Evolutionary conservation across 1,140 invertebrate species (phyloP).

Genomic region (Trichomalopsis sarcophagae): DNA sequence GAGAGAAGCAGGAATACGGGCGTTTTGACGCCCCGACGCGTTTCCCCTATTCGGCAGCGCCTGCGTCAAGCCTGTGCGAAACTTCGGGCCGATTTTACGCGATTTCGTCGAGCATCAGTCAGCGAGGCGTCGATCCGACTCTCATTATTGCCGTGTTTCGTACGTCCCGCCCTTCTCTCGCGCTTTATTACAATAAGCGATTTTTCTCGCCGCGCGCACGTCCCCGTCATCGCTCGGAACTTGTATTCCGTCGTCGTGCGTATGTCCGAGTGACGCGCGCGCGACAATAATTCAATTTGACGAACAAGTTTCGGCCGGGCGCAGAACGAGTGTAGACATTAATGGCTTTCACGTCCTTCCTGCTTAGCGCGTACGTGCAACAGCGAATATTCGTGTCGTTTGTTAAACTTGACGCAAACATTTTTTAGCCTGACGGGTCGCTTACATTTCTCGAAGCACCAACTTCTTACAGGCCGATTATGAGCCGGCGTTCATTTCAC

Average conservation of each 20-base stretch:
- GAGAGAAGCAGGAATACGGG: constrained; percentile 48
- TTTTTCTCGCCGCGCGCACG: neutral
- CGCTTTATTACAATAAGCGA: constrained; percentile 2
- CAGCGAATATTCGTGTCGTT: neutral
- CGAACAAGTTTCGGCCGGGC: neutral
- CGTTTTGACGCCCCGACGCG: constrained; percentile 67
- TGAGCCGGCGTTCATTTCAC: too few relatives aligned
- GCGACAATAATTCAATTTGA: constrained; percentile 27
- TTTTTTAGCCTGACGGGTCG: too few relatives aligned
- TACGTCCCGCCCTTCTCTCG: neutral
- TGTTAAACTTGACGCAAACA: too few relatives aligned
- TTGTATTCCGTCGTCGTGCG: neutral
- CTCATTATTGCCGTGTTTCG: constrained; percentile 35
- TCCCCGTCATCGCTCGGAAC: neutral
- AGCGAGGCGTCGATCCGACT: constrained; percentile 17
- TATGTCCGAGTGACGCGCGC: neutral
- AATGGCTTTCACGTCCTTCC: neutral
- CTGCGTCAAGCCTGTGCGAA: neutral
- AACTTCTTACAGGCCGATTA: too few relatives aligned
- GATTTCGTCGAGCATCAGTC: neutral
- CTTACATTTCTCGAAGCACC: too few relatives aligned
- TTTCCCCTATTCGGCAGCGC: constrained; percentile 39
- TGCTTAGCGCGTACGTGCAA: neutral
- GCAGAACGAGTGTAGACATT: neutral
- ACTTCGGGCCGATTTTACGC: neutral